Evolutionary conservation across 2,888 invertebrate species (phyloP).

Genomic region (Exocentrus adspersus): DNA sequence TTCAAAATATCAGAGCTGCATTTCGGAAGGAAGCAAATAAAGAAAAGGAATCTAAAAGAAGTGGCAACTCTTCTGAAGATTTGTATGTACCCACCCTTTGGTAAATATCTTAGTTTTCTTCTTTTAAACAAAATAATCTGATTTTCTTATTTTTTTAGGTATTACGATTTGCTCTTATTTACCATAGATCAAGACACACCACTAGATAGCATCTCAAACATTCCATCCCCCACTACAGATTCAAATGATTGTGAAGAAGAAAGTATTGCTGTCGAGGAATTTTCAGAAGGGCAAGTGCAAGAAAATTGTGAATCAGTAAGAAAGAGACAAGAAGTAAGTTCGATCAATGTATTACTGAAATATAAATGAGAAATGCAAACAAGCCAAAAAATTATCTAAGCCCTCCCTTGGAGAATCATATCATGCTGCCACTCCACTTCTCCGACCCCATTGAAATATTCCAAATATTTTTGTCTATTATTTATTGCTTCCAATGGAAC

Average conservation of each 20-base stretch:
- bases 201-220: conserved; percentile 19
- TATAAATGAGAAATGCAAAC: neutral
- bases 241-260: conserved; percentile 13
- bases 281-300: neutral
- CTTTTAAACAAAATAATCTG: neutral
- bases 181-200: conserved; percentile 23
- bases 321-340: neutral
- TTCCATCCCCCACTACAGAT: conserved; percentile 15
- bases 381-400: conserved; percentile 5
- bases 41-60: neutral
- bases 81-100: neutral
- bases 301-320: neutral
- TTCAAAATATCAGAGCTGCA: too few relatives aligned
- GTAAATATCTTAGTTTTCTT: neutral
- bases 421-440: conserved; percentile 29
- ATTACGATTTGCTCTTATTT: conserved; percentile 26
- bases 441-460: conserved; percentile 28
- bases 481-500: neutral
- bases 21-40: neutral
- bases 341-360: neutral
- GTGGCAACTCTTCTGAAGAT: neutral
- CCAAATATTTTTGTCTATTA: conserved; percentile 25
- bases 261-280: neutral
- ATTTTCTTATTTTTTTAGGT: conserved; percentile 15
- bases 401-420: conserved; percentile 8